Conservation (phyloP, 2,113 vertebrate genomes). For the Tenrec ecaudatus region DNA sequence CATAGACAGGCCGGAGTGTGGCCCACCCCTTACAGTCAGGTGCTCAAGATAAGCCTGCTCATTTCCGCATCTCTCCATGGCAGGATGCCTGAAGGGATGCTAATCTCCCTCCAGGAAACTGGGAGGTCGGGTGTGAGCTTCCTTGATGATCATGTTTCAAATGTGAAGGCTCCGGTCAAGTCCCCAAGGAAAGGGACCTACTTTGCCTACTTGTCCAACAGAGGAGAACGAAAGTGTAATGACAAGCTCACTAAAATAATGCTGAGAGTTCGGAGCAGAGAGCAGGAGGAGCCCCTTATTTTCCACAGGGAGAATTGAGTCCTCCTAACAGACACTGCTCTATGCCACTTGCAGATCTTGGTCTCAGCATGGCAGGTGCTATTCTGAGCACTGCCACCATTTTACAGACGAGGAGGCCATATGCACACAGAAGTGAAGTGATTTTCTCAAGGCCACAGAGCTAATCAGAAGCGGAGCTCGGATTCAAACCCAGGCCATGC, state of each 20-base stretch:
- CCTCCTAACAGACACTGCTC: not conserved
- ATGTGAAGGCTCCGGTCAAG: not conserved
- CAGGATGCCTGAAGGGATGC: not conserved
- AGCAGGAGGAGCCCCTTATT: not conserved
- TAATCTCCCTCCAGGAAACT: not conserved
- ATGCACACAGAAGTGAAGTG: not conserved
- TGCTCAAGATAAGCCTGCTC: not conserved
- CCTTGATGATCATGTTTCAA: not conserved
- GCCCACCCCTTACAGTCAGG: not conserved
- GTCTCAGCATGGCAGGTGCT: not conserved
- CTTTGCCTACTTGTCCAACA: not conserved
- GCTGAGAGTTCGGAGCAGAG: not conserved
- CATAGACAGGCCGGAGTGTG: not conserved
- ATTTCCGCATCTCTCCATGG: not conserved
- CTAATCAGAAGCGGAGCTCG: not conserved
- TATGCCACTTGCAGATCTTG: not conserved
- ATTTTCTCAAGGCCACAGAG: conserved; percentile 6
- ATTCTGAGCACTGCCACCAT: not conserved
- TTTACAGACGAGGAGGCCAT: conserved; percentile 7
- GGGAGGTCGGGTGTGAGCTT: not conserved
- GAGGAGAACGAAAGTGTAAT: not conserved
- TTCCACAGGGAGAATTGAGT: not conserved
- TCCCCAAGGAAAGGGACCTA: not conserved
- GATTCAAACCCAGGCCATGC: not conserved
- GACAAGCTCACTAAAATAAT: not conserved